A percentile compares a stretch with the other conserved stretches of the same genome.
Evolutionary conservation across 1,140 invertebrate genomes (phyloP).

Genomic region (Drosophila tropicalis): DNA sequence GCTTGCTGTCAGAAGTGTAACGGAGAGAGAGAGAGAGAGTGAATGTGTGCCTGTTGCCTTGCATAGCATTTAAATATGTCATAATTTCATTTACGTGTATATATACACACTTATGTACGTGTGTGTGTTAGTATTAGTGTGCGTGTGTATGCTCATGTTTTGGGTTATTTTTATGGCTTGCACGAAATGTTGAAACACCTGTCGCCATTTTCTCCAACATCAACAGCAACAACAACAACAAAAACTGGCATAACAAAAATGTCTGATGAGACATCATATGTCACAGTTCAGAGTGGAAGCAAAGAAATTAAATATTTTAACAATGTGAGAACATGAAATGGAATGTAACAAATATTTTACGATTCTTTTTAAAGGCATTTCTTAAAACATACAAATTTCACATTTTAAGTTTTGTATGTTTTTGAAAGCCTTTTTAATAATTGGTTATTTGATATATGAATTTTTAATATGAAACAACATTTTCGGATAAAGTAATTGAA

Average conservation of each 20-base stretch:
- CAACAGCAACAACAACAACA: constrained; percentile 3
- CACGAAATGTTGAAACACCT: constrained; percentile 73
- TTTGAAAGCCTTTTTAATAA: too few relatives aligned
- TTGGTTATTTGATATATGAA: too few relatives aligned
- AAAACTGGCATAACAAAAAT: constrained; percentile 15
- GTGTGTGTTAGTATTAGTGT: constrained; percentile 1
- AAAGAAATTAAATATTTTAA: neutral
- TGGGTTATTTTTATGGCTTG: constrained; percentile 69
- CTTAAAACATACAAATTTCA: too few relatives aligned
- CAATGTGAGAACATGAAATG: constrained; percentile 11
- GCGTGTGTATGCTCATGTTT: constrained; percentile 31
- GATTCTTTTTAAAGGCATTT: neutral
- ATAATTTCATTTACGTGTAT: constrained; percentile 74
- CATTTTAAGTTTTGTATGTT: too few relatives aligned
- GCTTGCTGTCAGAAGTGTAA: constrained; percentile 45
- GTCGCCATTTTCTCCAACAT: constrained; percentile 53
- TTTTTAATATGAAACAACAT: too few relatives aligned
- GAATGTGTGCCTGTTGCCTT: constrained; percentile 57
- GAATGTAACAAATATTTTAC: neutral
- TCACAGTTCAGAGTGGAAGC: constrained; percentile 10
- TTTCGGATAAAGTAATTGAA: too few relatives aligned
- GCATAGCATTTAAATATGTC: constrained; percentile 75
- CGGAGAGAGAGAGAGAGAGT: neutral
- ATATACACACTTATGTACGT: constrained; percentile 21
- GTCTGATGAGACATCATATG: constrained; percentile 60